Evolutionary conservation across 2,888 invertebrate species (phyloP).

Genomic region (Therioaphis trifolii): DNA sequence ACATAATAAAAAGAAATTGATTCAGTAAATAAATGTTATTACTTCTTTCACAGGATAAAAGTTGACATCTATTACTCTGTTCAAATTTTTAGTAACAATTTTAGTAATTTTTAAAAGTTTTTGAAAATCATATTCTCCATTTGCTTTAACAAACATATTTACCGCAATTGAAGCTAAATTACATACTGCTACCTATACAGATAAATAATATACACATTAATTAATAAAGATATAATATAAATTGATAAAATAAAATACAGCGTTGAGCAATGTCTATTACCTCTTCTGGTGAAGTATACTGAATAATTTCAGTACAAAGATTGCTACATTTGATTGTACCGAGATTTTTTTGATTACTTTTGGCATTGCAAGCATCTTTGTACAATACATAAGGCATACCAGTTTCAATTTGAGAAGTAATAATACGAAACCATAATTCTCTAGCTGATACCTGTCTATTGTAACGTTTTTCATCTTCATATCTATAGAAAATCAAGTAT

Average conservation of each 20-base stretch:
- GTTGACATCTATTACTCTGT: slow-evolving; percentile 97
- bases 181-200: slow-evolving; percentile 87
- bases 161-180: slow-evolving; percentile 97
- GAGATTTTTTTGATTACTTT: slow-evolving; percentile 97
- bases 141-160: slow-evolving; percentile 88
- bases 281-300: slow-evolving; percentile 92
- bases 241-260: no score
- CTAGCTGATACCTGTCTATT: slow-evolving; percentile 82
- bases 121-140: slow-evolving; percentile 85
- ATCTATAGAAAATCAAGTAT: slow-evolving; percentile 70
- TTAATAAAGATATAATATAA: slow-evolving; percentile 19
- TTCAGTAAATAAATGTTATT: slow-evolving; percentile 67
- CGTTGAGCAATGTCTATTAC: no score
- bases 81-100: slow-evolving; percentile 88
- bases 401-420: slow-evolving; percentile 95
- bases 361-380: slow-evolving; percentile 95
- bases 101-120: slow-evolving; percentile 89
- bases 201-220: no score
- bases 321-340: slow-evolving; percentile 99
- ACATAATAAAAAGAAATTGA: slow-evolving; percentile 1
- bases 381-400: slow-evolving; percentile 98
- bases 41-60: slow-evolving; percentile 95
- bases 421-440: slow-evolving; percentile 91
- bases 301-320: slow-evolving; percentile 96
- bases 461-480: slow-evolving; percentile 83